A percentile compares a stretch with the other conserved stretches of the same genome.
Conservation (phyloP, 2,113 vertebrate species). For the Pholis gunnellus region DNA sequence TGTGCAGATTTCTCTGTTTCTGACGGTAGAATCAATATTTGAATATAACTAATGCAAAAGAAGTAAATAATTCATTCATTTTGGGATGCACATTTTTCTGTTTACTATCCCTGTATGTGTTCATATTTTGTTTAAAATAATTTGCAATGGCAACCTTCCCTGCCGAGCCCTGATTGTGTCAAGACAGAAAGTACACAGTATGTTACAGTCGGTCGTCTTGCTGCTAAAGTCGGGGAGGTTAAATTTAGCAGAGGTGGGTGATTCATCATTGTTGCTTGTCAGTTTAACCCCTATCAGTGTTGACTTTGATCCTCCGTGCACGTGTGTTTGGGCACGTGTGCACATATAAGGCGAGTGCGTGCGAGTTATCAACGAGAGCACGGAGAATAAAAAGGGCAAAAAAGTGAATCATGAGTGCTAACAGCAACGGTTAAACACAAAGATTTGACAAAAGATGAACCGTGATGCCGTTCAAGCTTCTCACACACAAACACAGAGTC, state of each 20-base stretch:
- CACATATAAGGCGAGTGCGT: neutral
- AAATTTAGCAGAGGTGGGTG: neutral
- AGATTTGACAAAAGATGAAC: conserved; percentile 48
- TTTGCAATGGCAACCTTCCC: neutral
- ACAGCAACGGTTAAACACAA: conserved; percentile 35
- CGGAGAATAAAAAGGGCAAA: neutral
- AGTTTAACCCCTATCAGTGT: conserved; percentile 23
- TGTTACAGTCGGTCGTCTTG: neutral
- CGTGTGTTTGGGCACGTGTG: neutral
- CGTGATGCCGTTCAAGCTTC: conserved; percentile 15
- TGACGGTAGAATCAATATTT: no score
- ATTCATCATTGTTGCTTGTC: conserved; percentile 41
- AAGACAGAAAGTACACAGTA: neutral
- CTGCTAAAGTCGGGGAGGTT: neutral
- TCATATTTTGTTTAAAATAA: neutral
- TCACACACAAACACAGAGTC: conserved; percentile 21
- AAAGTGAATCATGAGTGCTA: neutral
- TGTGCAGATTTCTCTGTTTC: no score
- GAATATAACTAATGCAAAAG: no score
- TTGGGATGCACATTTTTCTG: no score
- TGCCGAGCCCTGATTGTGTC: no score
- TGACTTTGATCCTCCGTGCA: conserved; percentile 14
- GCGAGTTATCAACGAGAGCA: neutral
- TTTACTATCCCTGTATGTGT: neutral
- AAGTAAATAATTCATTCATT: neutral